Evolutionary conservation across 2,797 vertebrate genomes (phyloP).

Genomic region (Phataginus tricuspis): DNA sequence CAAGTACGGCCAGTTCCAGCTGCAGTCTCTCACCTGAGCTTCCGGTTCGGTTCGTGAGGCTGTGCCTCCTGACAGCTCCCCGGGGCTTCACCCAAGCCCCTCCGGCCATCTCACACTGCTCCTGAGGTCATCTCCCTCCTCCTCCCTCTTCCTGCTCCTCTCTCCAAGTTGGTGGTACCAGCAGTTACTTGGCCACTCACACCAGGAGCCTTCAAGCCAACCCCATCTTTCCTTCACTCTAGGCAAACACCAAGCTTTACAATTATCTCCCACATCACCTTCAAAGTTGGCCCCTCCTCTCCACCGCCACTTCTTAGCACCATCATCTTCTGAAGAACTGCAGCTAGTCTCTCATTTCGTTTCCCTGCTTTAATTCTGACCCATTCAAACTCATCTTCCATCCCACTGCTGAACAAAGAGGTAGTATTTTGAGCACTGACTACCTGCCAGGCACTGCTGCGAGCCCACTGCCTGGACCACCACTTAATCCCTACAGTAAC

Average conservation of each 20-base stretch:
- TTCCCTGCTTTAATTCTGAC: neutral
- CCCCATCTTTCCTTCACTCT: neutral
- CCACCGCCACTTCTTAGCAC: neutral
- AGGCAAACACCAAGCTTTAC: no score
- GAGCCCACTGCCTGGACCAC: neutral
- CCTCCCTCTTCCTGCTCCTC: neutral
- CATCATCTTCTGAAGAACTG: neutral
- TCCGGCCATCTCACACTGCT: neutral
- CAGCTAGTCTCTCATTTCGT: neutral
- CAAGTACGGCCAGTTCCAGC: neutral
- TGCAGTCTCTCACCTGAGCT: neutral
- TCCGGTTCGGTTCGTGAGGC: neutral
- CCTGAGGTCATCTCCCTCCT: fast-evolving
- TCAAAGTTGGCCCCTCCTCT: neutral
- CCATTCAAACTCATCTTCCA: neutral
- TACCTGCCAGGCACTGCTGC: neutral
- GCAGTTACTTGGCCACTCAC: no score
- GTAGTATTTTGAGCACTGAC: neutral
- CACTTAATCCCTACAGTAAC: neutral
- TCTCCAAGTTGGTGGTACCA: neutral
- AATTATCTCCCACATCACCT: neutral
- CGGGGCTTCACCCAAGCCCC: neutral
- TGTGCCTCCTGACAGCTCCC: fast-evolving
- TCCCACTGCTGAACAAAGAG: neutral
- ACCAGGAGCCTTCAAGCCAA: neutral